A percentile compares a stretch with the other conserved stretches of the same genome.
Evolutionary conservation across 2,113 vertebrate species (phyloP).

Genomic region (Calonectris borealis): DNA sequence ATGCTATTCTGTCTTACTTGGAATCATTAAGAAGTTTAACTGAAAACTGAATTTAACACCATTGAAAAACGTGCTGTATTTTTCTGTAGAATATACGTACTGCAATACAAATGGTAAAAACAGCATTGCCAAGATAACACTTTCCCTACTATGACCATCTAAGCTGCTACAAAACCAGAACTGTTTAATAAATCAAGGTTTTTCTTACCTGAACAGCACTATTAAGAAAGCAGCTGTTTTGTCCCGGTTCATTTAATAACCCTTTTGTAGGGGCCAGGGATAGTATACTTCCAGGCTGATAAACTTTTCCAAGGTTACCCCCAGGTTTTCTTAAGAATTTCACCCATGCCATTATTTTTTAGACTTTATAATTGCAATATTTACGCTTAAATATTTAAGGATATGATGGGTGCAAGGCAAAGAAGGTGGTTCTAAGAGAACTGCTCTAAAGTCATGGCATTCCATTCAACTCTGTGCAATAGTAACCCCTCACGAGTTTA

Average conservation of each 20-base stretch:
- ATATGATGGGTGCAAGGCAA: slow-evolving; percentile 38
- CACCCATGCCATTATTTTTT: slow-evolving; percentile 90
- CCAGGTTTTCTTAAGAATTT: slow-evolving; percentile 91
- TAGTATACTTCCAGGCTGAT: slow-evolving; percentile 93
- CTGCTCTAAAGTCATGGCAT: background rate
- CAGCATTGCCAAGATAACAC: background rate
- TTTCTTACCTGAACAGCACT: slow-evolving; percentile 95
- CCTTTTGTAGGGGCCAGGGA: slow-evolving; percentile 96
- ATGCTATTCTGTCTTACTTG: background rate
- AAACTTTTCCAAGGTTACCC: slow-evolving; percentile 90
- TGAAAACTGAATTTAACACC: background rate
- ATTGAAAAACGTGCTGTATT: background rate
- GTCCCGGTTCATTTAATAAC: slow-evolving; percentile 93
- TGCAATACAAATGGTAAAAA: background rate
- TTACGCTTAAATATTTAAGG: background rate
- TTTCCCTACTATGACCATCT: background rate
- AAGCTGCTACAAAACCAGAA: background rate
- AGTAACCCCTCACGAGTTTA: background rate
- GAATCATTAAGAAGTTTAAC: background rate
- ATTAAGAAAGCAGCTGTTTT: slow-evolving; percentile 99
- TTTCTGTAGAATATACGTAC: background rate
- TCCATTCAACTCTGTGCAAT: background rate
- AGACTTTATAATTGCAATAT: background rate
- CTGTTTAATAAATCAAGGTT: background rate
- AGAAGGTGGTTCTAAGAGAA: slow-evolving; percentile 5